A percentile compares a stretch with the other conserved stretches of the same genome.
Conservation (phyloP, 2,797 vertebrate species). For the Phalloptychus januarius region DNA sequence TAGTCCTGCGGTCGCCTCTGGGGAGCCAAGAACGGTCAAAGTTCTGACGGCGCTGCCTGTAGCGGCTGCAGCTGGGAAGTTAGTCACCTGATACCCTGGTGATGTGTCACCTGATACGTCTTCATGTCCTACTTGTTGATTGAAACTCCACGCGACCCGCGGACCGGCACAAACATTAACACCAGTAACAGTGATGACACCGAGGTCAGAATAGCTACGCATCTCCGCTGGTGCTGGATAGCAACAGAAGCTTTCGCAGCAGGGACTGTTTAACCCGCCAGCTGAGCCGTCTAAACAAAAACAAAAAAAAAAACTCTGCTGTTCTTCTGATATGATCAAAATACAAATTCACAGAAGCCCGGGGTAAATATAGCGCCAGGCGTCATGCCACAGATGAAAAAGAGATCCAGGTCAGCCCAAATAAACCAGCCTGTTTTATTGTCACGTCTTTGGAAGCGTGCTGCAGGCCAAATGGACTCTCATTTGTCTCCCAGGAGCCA, state of each 20-base stretch:
- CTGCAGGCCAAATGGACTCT: neutral
- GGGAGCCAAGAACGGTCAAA: conserved; percentile 12
- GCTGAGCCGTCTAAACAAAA: conserved; percentile 22
- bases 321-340: conserved; percentile 20
- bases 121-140: conserved; percentile 29
- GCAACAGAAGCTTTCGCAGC: conserved; percentile 22
- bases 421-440: conserved; percentile 35
- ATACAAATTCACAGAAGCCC: conserved; percentile 32
- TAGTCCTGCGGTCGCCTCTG: conserved; percentile 9
- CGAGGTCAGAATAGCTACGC: conserved; percentile 22
- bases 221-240: conserved; percentile 7
- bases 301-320: conserved; percentile 25
- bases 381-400: neutral
- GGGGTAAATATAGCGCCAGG: conserved; percentile 31
- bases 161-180: neutral
- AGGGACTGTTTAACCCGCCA: neutral
- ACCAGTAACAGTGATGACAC: conserved; percentile 33
- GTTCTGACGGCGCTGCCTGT: conserved; percentile 36
- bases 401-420: conserved; percentile 19
- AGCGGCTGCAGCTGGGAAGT: conserved; percentile 6
- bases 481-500: neutral
- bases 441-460: conserved; percentile 27
- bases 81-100: conserved; percentile 22
- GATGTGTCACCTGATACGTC: no score
- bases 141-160: conserved; percentile 11